Evolutionary conservation across 1,140 invertebrate species (phyloP).

Genomic region (Dendroctonus valens): DNA sequence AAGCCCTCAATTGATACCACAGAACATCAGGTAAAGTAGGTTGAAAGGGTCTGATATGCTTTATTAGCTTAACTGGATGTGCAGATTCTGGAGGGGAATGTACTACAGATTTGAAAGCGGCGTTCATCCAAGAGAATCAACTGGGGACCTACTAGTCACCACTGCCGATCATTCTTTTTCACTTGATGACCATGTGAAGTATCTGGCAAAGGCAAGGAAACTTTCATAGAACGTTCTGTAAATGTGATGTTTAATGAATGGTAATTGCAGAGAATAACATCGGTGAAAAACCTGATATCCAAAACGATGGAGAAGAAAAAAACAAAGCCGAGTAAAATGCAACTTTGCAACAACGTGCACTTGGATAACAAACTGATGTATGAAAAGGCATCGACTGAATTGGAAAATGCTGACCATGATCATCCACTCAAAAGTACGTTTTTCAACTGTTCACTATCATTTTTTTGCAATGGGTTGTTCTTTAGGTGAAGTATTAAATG

Average conservation of each 20-base stretch:
- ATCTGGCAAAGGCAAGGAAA: slow-evolving; percentile 72
- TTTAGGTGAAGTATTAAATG: background rate
- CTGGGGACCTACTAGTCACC: slow-evolving; percentile 79
- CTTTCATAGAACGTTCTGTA: slow-evolving; percentile 1
- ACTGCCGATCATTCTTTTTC: slow-evolving; percentile 84
- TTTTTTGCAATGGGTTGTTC: background rate
- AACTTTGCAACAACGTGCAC: slow-evolving; percentile 42
- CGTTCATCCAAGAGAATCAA: slow-evolving; percentile 89
- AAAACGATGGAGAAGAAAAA: slow-evolving; percentile 47
- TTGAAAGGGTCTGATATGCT: slow-evolving; percentile 13
- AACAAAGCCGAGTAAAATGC: slow-evolving; percentile 51
- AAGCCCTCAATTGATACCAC: slow-evolving; percentile 81
- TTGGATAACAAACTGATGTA: slow-evolving; percentile 53
- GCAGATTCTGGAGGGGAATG: slow-evolving; percentile 94
- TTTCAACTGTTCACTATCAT: background rate
- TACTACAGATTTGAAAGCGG: slow-evolving; percentile 96
- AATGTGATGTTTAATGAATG: background rate
- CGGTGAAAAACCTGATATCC: slow-evolving; percentile 63
- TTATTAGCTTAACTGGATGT: slow-evolving; percentile 32
- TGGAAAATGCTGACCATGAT: slow-evolving; percentile 61
- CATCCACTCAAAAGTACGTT: slow-evolving; percentile 54
- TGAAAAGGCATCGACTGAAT: slow-evolving; percentile 56
- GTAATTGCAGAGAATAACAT: slow-evolving; percentile 58
- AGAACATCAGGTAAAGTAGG: slow-evolving; percentile 75
- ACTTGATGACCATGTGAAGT: slow-evolving; percentile 85